A percentile compares a stretch with the other conserved stretches of the same genome.
These are phyloP conservation scores for Penelope pileata DNA, from an alignment of 2,113 vertebrate genomes.

Conservation along the genomic window DNA sequence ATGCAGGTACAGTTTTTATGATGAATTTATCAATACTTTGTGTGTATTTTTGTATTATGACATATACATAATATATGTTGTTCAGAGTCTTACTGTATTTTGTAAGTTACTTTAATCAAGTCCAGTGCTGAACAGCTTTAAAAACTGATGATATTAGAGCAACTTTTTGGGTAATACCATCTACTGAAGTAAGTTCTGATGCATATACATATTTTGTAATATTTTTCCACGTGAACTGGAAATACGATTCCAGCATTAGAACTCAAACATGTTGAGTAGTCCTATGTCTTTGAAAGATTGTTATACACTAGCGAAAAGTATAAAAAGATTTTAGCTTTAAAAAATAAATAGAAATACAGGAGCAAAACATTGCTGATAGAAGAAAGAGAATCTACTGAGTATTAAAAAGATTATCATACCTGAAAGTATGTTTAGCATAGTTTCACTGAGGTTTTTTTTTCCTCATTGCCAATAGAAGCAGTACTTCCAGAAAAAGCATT, in stretches of 20 bases:
- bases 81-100: neutral
- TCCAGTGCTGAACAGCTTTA: neutral
- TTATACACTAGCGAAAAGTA: neutral
- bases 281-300: neutral
- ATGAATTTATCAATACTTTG: neutral
- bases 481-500: neutral
- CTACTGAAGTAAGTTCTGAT: neutral
- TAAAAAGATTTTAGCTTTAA: neutral
- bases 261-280: neutral
- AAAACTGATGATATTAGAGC: neutral
- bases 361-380: neutral
- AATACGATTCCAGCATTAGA: neutral
- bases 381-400: neutral
- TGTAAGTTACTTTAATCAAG: neutral
- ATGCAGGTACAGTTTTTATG: slow-evolving; percentile 88
- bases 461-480: neutral
- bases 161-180: neutral
- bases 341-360: neutral
- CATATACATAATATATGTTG: neutral
- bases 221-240: neutral
- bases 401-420: fast-evolving
- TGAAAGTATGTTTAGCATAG: neutral
- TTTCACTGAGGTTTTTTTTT: neutral
- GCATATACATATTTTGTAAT: fast-evolving
- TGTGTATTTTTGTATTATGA: neutral